Evolutionary conservation across 2,888 invertebrate species (phyloP), one percentile per base, ranked within the genome.

Genomic region (Oligia strigilis): DNA sequence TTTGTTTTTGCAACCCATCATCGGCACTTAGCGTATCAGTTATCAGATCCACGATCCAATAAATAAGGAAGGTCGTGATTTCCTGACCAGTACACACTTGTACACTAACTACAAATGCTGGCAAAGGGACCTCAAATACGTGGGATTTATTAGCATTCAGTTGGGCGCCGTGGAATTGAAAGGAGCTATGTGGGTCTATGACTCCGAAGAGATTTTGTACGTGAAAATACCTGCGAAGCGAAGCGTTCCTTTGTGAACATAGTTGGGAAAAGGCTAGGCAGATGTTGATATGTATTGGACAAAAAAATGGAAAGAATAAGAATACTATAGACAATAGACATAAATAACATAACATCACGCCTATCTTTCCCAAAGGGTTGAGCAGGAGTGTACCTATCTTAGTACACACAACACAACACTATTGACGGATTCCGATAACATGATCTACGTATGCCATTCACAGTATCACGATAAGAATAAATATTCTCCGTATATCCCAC

Each of bases 41-140:
- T 91, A 93, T 92, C 93, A 80, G 92, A 92, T 91, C 83, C 92
- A 92, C 93, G 93, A 92, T 86, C 83, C 88, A 87, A 91, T 92
- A 89, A 89, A 91, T 89, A 90, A 89, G 90, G 88, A 87, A 83
- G 82, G 90, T 90, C 91, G 90, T 91, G 92, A 90, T 89, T 89
- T 89, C 88, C 89, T 90, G 86, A 88, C 89, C 87, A 81, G 62
- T 76, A 81, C 84, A 75, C 83, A 80, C 80, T n/a, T 40, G 82
- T 84, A 73, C 55, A 84, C 65, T 79, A 74, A 78, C 75, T 67
- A 58, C 64, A 46, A 75, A 83, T 70, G 55, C 36, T 84, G 17
- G 72, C 60, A 70, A 64, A 74, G 64, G 83, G 40, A 77, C 62
- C 11, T 86, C 65, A 66, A 83, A 81, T 75, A 72, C 75, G 55